Evolutionary conservation across 2,113 vertebrate genomes (phyloP).

Genomic region (Lynx canadensis): DNA sequence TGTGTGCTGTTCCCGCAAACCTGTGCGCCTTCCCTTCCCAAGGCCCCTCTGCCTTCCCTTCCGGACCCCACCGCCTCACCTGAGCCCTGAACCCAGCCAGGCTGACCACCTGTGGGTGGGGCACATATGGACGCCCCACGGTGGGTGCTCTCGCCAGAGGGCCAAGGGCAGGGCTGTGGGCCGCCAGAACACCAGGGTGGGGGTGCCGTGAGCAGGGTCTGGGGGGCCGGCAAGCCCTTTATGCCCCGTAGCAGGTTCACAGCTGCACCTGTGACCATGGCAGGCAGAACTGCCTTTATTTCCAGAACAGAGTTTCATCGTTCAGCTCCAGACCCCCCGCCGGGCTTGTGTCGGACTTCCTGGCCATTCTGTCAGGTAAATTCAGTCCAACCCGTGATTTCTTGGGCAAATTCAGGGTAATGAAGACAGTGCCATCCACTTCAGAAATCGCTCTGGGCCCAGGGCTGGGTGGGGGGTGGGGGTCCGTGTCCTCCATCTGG

Average conservation of each 20-base stretch:
- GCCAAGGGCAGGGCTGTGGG: neutral
- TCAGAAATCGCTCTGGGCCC: neutral
- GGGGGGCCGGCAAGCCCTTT: neutral
- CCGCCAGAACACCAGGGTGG: accelerated
- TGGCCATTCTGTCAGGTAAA: neutral
- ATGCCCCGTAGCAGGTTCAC: accelerated
- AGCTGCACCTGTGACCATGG: neutral
- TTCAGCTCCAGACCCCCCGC: neutral
- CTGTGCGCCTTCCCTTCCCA: constrained; percentile 56
- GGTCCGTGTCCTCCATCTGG: accelerated
- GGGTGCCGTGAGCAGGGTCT: accelerated
- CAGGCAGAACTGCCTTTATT: neutral
- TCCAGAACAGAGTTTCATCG: neutral
- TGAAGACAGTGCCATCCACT: too few relatives aligned
- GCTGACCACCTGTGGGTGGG: neutral
- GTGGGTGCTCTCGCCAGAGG: too few relatives aligned
- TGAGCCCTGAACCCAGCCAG: neutral
- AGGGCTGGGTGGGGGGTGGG: accelerated
- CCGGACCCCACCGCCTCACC: neutral
- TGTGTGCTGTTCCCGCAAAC: constrained; percentile 56
- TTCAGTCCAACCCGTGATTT: neutral
- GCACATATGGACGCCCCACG: neutral
- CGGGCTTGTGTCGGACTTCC: neutral
- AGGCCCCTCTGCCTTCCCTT: constrained; percentile 29
- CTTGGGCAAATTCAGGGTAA: neutral